Conservation (phyloP, 2,797 vertebrate genomes). For the Eulemur mongoz region DNA sequence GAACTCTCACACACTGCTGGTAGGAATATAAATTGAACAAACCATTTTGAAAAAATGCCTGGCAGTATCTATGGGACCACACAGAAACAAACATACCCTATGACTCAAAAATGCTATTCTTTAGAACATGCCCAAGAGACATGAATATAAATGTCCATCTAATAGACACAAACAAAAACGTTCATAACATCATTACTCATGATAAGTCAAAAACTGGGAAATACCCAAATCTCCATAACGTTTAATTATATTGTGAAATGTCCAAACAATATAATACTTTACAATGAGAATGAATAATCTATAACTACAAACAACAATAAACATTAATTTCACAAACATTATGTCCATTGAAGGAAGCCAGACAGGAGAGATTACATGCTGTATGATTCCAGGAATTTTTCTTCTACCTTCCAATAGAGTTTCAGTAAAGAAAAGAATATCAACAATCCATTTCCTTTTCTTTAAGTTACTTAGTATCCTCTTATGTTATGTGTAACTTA, state of each 20-base stretch:
- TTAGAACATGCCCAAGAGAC: neutral
- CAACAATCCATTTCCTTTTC: neutral
- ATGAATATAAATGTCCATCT: neutral
- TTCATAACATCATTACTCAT: neutral
- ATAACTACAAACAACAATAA: neutral
- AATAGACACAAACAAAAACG: neutral
- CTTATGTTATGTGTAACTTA: neutral
- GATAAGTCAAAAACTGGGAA: neutral
- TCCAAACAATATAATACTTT: neutral
- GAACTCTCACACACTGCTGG: neutral
- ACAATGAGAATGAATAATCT: neutral
- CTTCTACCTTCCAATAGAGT: neutral
- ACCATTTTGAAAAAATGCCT: neutral
- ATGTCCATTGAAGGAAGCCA: neutral
- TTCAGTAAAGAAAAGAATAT: neutral
- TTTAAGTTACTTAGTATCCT: neutral
- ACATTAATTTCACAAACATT: neutral
- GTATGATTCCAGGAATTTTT: neutral
- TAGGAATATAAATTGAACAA: neutral
- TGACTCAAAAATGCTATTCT: neutral
- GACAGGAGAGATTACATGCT: neutral
- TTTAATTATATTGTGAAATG: neutral
- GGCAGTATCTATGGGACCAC: neutral
- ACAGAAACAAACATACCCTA: neutral
- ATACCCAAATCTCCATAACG: neutral